Evolutionary conservation across 1,140 invertebrate genomes (phyloP), one percentile per base, ranked within the genome.

Genomic region (Cotesia chilonis): DNA sequence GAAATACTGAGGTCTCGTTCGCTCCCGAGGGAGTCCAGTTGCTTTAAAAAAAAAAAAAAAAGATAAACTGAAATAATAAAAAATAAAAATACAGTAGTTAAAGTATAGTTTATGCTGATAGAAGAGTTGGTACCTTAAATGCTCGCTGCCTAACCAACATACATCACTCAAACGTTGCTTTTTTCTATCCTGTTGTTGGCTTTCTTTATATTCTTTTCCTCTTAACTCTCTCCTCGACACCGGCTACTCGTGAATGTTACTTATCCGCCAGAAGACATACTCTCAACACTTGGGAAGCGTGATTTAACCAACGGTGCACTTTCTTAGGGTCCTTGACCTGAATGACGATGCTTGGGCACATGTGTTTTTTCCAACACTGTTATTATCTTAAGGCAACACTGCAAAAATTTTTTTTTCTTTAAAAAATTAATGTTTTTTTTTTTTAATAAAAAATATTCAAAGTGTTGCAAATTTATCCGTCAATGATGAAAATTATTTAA

Each of bases 1-100:
- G 81, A 82, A 81, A 81, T 80, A 75, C 55, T 51, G 61, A 70
- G 69, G 68, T 80, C 77, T 81, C 75, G 28, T 73, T 66, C 69
- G 17, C 76, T 67, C 74, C 12, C 74, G 47, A 55, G 71, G 71
- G 71, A 73, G 67, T 75, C 68, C 54, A 67, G 74, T 75, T 72
- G 68, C 65, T 67, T 68, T 38, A 35, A 41, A 41, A 41, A 47
- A 47, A 47, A 7, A 5, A 41, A 41, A 41, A 41, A 68, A 70
- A 67, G 17, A 28, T 28, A 28, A 28, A 28, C 28, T 28, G 28
- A 28, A 28, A 28, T 28, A 28, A 28, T 28, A 28, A 71, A 57
- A 17, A 54, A 61, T 14, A 54, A 14, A 14, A 10, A 14, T 41
- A 17, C n/a, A 35, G 65, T 52, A n/a, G 60, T 28, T 36, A 10